Conservation (phyloP, 1,140 invertebrate genomes). For the Centruroides sculpturatus region DNA sequence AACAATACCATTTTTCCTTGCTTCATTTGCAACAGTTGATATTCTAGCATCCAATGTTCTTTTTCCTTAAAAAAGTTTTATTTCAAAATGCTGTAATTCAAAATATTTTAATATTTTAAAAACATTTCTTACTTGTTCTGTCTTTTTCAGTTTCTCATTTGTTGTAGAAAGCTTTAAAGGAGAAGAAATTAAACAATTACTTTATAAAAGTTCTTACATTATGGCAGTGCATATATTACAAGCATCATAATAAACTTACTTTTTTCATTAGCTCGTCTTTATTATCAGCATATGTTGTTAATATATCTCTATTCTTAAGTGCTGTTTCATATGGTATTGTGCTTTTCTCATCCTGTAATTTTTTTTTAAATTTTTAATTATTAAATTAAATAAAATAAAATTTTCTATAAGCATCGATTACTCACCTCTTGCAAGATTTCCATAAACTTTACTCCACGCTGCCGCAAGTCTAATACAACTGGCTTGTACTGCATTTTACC, state of each 20-base stretch:
- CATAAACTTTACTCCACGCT: no score
- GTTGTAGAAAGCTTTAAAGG: no score
- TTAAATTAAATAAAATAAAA: no score
- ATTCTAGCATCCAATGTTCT: conserved; percentile 37
- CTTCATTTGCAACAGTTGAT: conserved; percentile 33
- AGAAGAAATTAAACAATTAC: no score
- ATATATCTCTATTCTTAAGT: conserved; percentile 30
- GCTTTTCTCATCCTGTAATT: no score
- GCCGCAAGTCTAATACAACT: no score
- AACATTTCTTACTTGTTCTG: background rate
- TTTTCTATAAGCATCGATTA: no score
- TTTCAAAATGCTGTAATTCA: background rate
- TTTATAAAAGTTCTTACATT: no score
- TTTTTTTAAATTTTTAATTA: no score
- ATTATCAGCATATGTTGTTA: conserved; percentile 23
- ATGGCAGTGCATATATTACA: no score
- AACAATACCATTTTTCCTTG: conserved; percentile 13
- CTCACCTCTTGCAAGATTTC: no score
- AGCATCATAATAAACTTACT: background rate
- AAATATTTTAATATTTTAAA: background rate
- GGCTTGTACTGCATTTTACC: no score
- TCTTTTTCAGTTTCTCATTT: background rate
- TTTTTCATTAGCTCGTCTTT: conserved; percentile 11
- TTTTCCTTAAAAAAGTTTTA: conserved; percentile 26
- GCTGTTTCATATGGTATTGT: conserved; percentile 16